Conservation (phyloP, 2,113 vertebrate species). For the Dipodomys stephensi region DNA sequence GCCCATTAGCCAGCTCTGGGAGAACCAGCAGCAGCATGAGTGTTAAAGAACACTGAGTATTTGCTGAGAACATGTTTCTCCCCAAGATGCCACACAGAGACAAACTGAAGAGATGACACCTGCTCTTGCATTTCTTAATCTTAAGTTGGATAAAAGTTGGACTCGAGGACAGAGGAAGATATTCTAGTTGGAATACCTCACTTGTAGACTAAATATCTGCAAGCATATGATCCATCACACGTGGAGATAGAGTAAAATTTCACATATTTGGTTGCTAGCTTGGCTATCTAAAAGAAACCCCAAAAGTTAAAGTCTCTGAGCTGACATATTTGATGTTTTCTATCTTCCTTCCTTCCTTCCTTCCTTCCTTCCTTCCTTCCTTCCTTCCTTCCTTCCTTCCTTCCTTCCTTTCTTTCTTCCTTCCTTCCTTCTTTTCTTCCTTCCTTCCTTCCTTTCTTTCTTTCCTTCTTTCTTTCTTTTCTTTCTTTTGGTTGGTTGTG, state of each 20-base stretch:
- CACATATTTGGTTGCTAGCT: neutral
- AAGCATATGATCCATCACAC: neutral
- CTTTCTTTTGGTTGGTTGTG: no score
- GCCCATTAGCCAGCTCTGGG: conserved; percentile 25
- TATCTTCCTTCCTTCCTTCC: no score
- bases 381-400: no score
- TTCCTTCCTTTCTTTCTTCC: no score
- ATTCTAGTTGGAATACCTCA: neutral
- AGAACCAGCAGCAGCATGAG: neutral
- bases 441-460: no score
- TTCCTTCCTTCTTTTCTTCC: no score
- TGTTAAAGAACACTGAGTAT: neutral
- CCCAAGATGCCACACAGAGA: neutral
- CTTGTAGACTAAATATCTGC: neutral
- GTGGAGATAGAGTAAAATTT: neutral
- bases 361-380: no score
- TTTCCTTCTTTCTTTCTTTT: no score
- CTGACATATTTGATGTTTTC: neutral
- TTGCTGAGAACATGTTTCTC: conserved; percentile 18
- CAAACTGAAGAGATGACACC: neutral
- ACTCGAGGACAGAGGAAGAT: neutral
- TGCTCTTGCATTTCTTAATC: neutral
- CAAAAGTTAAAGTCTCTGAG: neutral
- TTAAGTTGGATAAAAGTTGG: neutral
- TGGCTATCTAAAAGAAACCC: neutral